Evolutionary conservation across 2,888 invertebrate genomes (phyloP).

Genomic region (Nipponacmea schrenckii): DNA sequence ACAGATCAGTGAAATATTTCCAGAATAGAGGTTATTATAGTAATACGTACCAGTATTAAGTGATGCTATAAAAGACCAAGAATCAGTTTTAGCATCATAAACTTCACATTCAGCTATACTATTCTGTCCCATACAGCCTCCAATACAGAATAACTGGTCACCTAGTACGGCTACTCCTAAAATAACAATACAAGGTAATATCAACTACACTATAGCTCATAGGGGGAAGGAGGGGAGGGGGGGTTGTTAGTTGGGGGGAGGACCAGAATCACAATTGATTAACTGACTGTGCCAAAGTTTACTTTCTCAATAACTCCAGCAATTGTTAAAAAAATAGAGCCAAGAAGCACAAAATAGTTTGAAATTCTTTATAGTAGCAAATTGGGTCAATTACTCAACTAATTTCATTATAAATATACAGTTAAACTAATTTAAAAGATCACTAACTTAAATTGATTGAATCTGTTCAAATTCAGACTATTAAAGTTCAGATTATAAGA

Average conservation of each 20-base stretch:
- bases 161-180: slow-evolving; percentile 76
- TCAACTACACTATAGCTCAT: background rate
- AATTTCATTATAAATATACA: no score
- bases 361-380: no score
- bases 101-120: slow-evolving; percentile 80
- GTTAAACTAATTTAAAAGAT: no score
- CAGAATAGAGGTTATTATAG: no score
- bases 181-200: slow-evolving; percentile 10
- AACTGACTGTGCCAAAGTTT: no score
- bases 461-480: no score
- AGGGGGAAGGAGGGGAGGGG: background rate
- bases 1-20: no score
- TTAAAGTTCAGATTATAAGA: no score
- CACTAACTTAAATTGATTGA: no score
- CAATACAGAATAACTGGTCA: slow-evolving; percentile 79
- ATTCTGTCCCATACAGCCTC: slow-evolving; percentile 81
- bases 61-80: slow-evolving; percentile 78
- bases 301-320: no score
- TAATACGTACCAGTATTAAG: slow-evolving; percentile 73
- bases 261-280: no score
- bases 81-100: slow-evolving; percentile 74
- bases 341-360: background rate
- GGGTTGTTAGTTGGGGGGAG: background rate
- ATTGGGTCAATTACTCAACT: no score
- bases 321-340: background rate